Base-by-base conservation (phyloP, 92 coral and sea anemone species). In the Micromussa lordhowensis region DNA sequence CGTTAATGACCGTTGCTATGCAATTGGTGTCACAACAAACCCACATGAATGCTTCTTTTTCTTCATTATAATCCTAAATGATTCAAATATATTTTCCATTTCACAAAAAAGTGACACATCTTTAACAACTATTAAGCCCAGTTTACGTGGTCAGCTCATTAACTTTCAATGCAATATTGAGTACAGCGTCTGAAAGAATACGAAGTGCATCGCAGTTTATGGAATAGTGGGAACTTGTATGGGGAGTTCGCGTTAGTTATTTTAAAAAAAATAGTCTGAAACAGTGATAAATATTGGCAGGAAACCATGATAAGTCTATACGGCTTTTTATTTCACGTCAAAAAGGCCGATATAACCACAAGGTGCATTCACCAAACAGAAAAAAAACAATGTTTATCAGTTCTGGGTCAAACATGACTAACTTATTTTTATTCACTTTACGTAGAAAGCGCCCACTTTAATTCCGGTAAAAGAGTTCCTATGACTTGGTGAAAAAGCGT, bases 81-180 rank as follows among this genome's bases (percentile, higher is more conserved):
- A 82, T 69, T 71, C 53, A 83, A 70, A 49, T 28, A 79, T 53
- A 19, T 68, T 70, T n/a, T 70, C 51, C 2, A 54, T 54, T 69
- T 51, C 21, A 22, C 57, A 51, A 72, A 83, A 71, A 13, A 53
- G 24, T 71, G 49, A 68, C 78, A 70, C 69, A 69, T 55, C 74
- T 29, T 21, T 24, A 31, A 80, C 68, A 80, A 64, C 22, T 51
- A 66, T 13, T 7, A 81, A 64, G 29, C 75, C 9, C 59, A 22
- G 54, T 31, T 53, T 28, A 22, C 69, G 16, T 53, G 35, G 51
- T 31, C 10, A 32, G 21, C 4, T 53, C 32, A 0, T 22, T 4
- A 73, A 36, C 78, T 21, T 12, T 53, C 70, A 72, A 72, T 83
- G 29, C 80, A 83, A 71, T 71, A 71, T 72, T 24, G 17, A 64